phyloP scores from a whole-genome alignment of 2,113 vertebrate species.

The Mirza zaza region DNA sequence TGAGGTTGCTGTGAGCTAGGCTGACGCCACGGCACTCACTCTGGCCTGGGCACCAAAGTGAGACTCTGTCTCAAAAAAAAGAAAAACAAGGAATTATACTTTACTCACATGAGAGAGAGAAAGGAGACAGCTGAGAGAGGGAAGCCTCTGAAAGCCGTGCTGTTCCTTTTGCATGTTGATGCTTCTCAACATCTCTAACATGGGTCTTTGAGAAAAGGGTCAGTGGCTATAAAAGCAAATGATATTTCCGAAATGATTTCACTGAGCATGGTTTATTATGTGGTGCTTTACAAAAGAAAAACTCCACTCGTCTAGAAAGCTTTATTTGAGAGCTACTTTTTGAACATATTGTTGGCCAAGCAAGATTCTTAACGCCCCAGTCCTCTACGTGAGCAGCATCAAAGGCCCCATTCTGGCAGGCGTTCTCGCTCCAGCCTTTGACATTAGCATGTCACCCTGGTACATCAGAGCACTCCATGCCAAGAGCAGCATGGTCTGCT shows the following conservation, averaged over 20 bases:
- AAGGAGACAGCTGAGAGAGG: not conserved
- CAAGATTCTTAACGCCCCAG: not conserved
- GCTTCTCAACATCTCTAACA: not conserved
- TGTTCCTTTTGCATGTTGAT: not conserved
- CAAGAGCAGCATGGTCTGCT: not conserved
- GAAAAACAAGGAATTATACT: not conserved
- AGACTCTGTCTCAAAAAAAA: no score
- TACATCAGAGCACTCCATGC: not conserved
- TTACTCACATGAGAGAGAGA: not conserved
- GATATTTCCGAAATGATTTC: not conserved
- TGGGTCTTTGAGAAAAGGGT: not conserved
- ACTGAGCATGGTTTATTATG: not conserved
- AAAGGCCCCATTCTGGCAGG: not conserved
- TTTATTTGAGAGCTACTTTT: not conserved
- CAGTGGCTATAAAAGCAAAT: not conserved
- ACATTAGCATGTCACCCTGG: not conserved
- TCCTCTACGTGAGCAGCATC: accelerated
- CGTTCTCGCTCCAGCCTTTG: not conserved
- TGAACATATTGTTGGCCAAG: not conserved
- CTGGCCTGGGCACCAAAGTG: no score
- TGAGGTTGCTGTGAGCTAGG: no score
- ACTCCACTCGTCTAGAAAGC: not conserved
- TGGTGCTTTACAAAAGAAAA: not conserved
- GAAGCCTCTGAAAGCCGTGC: not conserved
- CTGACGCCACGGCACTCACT: no score